Conservation (phyloP, 2,888 invertebrate genomes). For the Drosophila ezoana region DNA sequence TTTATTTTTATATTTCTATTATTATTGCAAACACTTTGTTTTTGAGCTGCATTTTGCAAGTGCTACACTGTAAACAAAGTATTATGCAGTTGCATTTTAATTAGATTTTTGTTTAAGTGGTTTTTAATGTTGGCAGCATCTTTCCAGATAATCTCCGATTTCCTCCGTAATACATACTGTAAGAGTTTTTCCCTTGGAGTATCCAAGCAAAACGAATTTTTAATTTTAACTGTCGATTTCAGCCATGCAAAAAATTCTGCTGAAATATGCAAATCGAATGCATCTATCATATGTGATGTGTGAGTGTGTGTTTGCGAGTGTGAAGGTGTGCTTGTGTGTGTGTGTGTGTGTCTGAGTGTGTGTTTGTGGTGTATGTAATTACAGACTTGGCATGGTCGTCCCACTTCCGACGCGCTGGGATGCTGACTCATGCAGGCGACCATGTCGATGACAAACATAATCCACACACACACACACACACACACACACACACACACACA, state of each 20-base stretch:
- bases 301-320: neutral
- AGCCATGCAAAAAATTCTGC: conserved; percentile 40
- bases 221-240: conserved; percentile 24
- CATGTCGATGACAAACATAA: conserved; percentile 64
- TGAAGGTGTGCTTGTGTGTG: neutral
- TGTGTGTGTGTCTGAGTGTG: conserved; percentile 2
- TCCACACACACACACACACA: conserved; percentile 29
- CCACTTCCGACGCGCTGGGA: conserved; percentile 68
- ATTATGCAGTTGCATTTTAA: too few species aligned
- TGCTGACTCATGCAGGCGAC: conserved; percentile 64
- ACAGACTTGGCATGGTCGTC: conserved; percentile 49
- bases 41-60: neutral
- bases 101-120: too few species aligned
- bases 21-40: too few species aligned
- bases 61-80: too few species aligned
- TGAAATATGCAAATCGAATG: conserved; percentile 56
- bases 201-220: conserved; percentile 29
- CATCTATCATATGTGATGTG: conserved; percentile 19
- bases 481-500: conserved; percentile 14
- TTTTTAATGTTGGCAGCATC: too few species aligned
- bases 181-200: neutral
- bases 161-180: too few species aligned
- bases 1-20: neutral
- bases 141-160: too few species aligned
- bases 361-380: conserved; percentile 44